A percentile compares a stretch with the other conserved stretches of the same genome.
Evolutionary conservation across 2,113 vertebrate genomes (phyloP).

Genomic region (Nothobranchius furzeri): DNA sequence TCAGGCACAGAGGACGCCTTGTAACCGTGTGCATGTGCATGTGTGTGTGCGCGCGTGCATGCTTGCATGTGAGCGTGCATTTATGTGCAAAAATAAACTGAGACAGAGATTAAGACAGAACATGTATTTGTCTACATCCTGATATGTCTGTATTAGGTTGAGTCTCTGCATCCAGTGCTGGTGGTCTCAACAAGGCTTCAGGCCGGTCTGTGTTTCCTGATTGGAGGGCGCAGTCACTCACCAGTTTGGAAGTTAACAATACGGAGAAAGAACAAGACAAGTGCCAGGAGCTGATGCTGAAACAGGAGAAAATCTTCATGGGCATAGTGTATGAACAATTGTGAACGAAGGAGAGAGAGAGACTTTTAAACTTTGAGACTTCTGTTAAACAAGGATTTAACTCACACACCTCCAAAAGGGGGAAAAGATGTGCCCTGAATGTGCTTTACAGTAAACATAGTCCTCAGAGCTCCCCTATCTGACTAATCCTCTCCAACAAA

Average conservation of each 20-base stretch:
- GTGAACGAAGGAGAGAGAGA: slow-evolving; percentile 16
- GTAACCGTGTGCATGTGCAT: slow-evolving; percentile 30
- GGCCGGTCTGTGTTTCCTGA: slow-evolving; percentile 64
- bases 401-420: slow-evolving; percentile 35
- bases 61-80: slow-evolving; percentile 1
- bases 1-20: slow-evolving; percentile 49
- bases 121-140: slow-evolving; percentile 38
- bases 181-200: slow-evolving; percentile 66
- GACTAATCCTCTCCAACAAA: slow-evolving; percentile 67
- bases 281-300: slow-evolving; percentile 48
- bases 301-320: slow-evolving; percentile 32
- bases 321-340: slow-evolving; percentile 34
- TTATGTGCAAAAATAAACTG: slow-evolving; percentile 10
- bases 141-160: slow-evolving; percentile 45
- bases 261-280: slow-evolving; percentile 59
- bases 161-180: slow-evolving; percentile 54
- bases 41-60: slow-evolving; percentile 11
- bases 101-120: slow-evolving; percentile 36
- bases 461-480: slow-evolving; percentile 57
- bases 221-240: slow-evolving; percentile 45
- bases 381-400: slow-evolving; percentile 21
- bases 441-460: slow-evolving; percentile 71
- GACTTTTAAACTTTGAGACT: slow-evolving; percentile 12
- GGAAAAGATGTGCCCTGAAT: slow-evolving; percentile 48
- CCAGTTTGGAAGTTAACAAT: slow-evolving; percentile 55